These are phyloP conservation scores for Microctonus brassicae DNA, from an alignment of 2,888 invertebrate species.

Conservation along the genomic window DNA sequence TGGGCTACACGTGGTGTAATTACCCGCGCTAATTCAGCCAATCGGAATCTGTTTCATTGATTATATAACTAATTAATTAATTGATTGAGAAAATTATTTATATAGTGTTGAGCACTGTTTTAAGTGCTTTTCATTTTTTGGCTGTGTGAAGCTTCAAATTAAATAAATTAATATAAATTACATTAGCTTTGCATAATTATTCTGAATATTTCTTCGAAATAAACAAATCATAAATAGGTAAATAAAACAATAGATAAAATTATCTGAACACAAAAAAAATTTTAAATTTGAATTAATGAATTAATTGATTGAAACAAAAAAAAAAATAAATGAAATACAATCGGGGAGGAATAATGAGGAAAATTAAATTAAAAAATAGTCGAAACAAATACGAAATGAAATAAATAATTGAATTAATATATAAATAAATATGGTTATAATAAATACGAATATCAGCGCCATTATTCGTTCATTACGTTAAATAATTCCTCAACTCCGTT, in stretches of 20 bases:
- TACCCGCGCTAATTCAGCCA: constrained; percentile 58
- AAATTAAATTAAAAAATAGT: constrained; percentile 23
- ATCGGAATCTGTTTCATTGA: constrained; percentile 60
- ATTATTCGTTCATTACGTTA: constrained; percentile 44
- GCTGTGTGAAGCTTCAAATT: constrained; percentile 75
- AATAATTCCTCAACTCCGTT: constrained; percentile 63
- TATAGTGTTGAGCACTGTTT: constrained; percentile 77
- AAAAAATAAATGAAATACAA: constrained; percentile 32
- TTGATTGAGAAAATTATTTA: constrained; percentile 69
- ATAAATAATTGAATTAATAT: constrained; percentile 35
- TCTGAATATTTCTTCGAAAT: constrained; percentile 56
- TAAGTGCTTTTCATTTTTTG: constrained; percentile 77
- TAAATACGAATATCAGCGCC: constrained; percentile 32
- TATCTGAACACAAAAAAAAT: constrained; percentile 31
- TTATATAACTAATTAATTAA: constrained; percentile 57
- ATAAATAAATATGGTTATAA: constrained; percentile 30
- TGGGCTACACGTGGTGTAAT: constrained; percentile 50
- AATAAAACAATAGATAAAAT: constrained; percentile 42
- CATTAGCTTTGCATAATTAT: constrained; percentile 52
- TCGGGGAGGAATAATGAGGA: too few species aligned
- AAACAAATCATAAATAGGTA: constrained; percentile 33
- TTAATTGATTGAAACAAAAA: constrained; percentile 42
- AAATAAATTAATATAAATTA: constrained; percentile 55
- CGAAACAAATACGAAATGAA: constrained; percentile 30
- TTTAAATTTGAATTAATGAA: constrained; percentile 36